Evolutionary conservation across 2,113 vertebrate genomes (phyloP).

Genomic region (Phylloscopus whistleri): DNA sequence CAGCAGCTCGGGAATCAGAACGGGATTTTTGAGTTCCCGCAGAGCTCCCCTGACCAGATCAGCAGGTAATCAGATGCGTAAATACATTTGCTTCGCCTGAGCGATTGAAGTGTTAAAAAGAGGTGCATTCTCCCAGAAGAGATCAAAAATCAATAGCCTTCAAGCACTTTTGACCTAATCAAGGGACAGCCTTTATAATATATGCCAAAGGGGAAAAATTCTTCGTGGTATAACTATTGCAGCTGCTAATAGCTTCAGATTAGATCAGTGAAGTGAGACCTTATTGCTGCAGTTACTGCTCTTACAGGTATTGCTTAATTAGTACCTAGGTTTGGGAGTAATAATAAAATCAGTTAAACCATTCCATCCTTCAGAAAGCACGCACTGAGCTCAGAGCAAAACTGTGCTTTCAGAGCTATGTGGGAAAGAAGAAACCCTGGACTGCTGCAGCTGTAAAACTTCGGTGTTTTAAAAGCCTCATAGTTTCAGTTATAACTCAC

Average conservation of each 20-base stretch:
- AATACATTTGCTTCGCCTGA: background rate
- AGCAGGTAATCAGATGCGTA: background rate
- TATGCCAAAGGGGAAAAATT: conserved; percentile 8
- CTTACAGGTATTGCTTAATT: conserved; percentile 15
- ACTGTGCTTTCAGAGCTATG: background rate
- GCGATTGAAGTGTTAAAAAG: background rate
- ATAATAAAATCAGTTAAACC: background rate
- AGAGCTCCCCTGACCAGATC: background rate
- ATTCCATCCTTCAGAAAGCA: background rate
- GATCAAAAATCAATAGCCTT: background rate
- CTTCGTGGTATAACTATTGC: background rate
- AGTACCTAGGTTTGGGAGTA: background rate
- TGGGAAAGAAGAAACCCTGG: background rate
- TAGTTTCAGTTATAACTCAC: background rate
- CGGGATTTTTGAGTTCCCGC: background rate
- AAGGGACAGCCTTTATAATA: background rate
- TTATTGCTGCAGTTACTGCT: background rate
- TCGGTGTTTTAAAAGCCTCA: background rate
- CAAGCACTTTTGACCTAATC: background rate
- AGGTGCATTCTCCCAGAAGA: background rate
- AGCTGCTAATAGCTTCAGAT: background rate
- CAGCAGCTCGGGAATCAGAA: background rate
- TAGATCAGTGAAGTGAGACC: conserved; percentile 13
- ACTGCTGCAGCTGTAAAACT: background rate
- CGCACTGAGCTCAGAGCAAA: background rate